Conservation (phyloP, 2,797 vertebrate species). For the Paguma larvata region DNA sequence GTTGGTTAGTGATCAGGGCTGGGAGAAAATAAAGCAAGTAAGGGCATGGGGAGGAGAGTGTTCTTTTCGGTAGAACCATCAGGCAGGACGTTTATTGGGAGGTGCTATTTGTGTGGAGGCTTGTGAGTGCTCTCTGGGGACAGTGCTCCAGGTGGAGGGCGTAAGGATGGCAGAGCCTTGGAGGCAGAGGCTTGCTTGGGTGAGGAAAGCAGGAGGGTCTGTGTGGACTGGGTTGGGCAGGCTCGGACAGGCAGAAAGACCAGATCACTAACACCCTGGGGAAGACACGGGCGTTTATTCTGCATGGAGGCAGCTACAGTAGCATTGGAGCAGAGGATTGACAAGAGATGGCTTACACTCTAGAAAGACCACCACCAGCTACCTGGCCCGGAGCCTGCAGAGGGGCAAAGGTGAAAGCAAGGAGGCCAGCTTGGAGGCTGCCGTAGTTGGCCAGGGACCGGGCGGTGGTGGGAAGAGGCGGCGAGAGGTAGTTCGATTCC, state of each 20-base stretch:
- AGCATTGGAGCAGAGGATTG: background rate
- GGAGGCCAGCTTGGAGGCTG: background rate
- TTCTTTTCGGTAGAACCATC: background rate
- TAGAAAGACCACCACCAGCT: background rate
- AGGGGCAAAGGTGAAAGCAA: background rate
- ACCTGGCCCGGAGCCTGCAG: background rate
- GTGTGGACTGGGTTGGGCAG: rapidly evolving
- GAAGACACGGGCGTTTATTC: background rate
- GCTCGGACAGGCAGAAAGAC: background rate
- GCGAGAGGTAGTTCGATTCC: background rate
- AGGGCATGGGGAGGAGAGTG: background rate
- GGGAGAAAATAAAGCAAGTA: background rate
- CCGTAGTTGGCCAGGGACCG: background rate
- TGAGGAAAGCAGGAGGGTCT: background rate
- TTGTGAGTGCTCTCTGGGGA: background rate
- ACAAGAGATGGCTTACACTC: background rate
- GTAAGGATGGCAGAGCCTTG: background rate
- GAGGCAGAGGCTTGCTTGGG: background rate
- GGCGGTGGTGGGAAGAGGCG: background rate
- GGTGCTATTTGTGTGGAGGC: background rate
- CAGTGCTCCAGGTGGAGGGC: background rate
- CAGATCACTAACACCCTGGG: background rate
- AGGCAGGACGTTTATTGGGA: background rate
- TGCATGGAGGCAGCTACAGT: background rate
- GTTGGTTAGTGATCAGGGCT: background rate